A percentile compares a stretch with the other conserved stretches of the same genome.
These are phyloP conservation scores for Lasiommata megera DNA, from an alignment of 2,888 invertebrate genomes.

Conservation along the genomic window DNA sequence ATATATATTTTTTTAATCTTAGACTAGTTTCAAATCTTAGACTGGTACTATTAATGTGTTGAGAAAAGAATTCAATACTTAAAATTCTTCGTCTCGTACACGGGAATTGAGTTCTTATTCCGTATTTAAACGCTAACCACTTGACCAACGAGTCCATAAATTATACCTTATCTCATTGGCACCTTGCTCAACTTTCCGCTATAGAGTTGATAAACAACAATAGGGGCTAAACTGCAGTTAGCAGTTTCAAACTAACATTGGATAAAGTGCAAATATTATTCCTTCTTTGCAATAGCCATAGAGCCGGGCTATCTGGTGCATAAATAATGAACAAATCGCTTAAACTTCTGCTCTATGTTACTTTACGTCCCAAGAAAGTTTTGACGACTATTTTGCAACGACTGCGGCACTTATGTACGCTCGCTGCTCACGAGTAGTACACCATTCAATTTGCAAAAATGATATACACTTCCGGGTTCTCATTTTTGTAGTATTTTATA, in stretches of 20 bases:
- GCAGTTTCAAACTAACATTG: slow-evolving; percentile 39
- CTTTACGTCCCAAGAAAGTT: slow-evolving; percentile 31
- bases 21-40: no score
- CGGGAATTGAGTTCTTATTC: no score
- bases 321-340: slow-evolving; percentile 33
- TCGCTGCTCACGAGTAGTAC: slow-evolving; percentile 16
- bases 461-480: neutral
- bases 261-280: slow-evolving; percentile 33
- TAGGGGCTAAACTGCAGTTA: slow-evolving; percentile 33
- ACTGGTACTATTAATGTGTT: no score
- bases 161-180: slow-evolving; percentile 21
- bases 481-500: neutral
- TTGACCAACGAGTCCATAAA: no score
- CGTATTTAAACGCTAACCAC: no score
- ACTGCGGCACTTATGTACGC: slow-evolving; percentile 19
- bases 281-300: slow-evolving; percentile 24
- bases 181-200: slow-evolving; percentile 32
- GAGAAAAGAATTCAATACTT: no score
- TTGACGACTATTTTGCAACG: slow-evolving; percentile 29
- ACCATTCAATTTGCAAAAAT: slow-evolving; percentile 22
- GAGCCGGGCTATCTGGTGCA: slow-evolving; percentile 29
- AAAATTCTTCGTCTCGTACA: no score
- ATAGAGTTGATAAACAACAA: slow-evolving; percentile 32
- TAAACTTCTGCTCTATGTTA: slow-evolving; percentile 29
- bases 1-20: no score